Evolutionary conservation across 2,113 vertebrate species (phyloP).

Genomic region (Alethe diademata): DNA sequence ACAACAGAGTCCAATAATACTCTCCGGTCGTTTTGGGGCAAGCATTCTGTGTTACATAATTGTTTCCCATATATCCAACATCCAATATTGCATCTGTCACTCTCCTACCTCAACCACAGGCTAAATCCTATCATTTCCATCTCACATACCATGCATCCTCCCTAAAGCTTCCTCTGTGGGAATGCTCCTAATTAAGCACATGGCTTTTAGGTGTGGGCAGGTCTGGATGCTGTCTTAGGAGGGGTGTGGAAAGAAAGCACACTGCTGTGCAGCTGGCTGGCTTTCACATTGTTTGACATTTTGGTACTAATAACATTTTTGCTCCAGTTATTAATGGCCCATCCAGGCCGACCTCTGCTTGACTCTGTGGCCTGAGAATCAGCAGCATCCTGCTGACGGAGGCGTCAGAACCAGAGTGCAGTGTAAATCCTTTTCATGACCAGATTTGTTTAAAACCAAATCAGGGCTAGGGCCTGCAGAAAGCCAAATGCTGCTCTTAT

Average conservation of each 20-base stretch:
- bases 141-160: neutral
- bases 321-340: neutral
- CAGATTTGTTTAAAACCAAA: neutral
- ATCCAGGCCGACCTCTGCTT: neutral
- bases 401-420: neutral
- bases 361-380: neutral
- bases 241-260: neutral
- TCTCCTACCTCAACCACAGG: neutral
- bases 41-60: neutral
- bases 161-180: neutral
- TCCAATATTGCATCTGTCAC: neutral
- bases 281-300: neutral
- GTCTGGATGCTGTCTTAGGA: neutral
- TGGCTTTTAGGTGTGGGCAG: neutral
- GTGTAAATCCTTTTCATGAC: neutral
- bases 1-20: constrained; percentile 62
- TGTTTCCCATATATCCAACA: neutral
- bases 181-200: neutral
- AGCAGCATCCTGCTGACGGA: neutral
- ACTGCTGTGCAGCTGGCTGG: neutral
- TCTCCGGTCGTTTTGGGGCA: constrained; percentile 40
- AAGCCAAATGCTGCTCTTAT: neutral
- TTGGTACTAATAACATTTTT: neutral
- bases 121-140: neutral
- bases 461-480: neutral